These are phyloP conservation scores for Prenolepis imparis DNA, from an alignment of 2,888 invertebrate species.

Conservation along the genomic window DNA sequence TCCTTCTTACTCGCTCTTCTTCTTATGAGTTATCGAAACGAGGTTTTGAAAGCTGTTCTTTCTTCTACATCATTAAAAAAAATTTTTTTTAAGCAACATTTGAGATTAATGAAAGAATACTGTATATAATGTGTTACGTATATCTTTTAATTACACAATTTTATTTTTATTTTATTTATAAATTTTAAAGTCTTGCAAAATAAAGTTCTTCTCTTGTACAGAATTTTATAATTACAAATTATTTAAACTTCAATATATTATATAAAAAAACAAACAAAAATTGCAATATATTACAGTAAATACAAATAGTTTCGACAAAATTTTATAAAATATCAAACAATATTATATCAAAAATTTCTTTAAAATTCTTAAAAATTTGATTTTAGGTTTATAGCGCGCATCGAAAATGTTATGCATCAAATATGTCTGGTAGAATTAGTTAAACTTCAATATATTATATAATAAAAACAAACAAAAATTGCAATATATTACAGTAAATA, in stretches of 20 bases:
- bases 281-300: neutral
- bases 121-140: neutral
- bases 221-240: neutral
- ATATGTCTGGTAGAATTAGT: conserved; percentile 78
- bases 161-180: neutral
- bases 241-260: neutral
- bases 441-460: neutral
- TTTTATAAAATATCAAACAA: neutral
- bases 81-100: neutral
- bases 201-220: neutral
- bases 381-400: conserved; percentile 35
- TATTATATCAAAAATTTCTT: neutral
- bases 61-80: neutral
- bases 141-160: neutral
- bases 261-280: neutral
- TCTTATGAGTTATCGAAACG: neutral
- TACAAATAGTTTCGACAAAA: neutral
- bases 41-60: neutral
- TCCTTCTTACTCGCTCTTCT: neutral
- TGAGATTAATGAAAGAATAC: neutral
- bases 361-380: neutral
- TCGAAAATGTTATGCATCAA: conserved; percentile 68
- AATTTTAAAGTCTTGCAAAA: neutral
- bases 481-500: neutral
- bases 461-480: neutral